Conservation (phyloP, 2,888 invertebrate genomes). For the Halictus ligatus region DNA sequence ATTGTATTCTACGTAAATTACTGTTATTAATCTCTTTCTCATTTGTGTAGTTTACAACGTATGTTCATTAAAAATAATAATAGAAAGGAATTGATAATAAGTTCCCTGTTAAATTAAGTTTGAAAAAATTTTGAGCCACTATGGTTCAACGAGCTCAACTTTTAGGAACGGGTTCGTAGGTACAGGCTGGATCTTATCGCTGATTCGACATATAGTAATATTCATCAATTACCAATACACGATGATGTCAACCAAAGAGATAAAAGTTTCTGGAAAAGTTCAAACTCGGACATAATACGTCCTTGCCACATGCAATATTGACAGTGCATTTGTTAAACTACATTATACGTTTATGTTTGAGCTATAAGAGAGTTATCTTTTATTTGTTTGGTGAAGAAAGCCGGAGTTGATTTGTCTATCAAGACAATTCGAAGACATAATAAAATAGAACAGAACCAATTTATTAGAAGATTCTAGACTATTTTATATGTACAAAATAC, state of each 20-base stretch:
- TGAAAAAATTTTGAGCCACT: background rate
- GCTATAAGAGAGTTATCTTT: background rate
- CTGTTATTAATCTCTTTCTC: background rate
- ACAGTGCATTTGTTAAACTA: background rate
- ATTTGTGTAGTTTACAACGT: background rate
- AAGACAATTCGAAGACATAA: background rate
- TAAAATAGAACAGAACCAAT: slow-evolving; percentile 6
- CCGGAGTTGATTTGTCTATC: background rate
- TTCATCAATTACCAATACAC: background rate
- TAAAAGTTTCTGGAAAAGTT: background rate
- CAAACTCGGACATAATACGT: too few species aligned
- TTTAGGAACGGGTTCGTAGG: background rate
- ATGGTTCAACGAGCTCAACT: background rate
- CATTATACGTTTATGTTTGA: background rate
- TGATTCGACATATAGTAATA: background rate
- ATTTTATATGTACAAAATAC: slow-evolving; percentile 2
- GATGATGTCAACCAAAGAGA: background rate
- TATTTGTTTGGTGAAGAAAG: background rate
- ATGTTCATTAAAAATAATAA: background rate
- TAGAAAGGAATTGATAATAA: background rate
- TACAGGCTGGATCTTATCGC: background rate
- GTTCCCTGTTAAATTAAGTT: background rate
- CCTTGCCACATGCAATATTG: too few species aligned
- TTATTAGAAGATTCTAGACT: background rate
- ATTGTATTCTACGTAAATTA: background rate